phyloP scores from a whole-genome alignment of 23 tunicate species.

The Halocynthia roretzi region DNA sequence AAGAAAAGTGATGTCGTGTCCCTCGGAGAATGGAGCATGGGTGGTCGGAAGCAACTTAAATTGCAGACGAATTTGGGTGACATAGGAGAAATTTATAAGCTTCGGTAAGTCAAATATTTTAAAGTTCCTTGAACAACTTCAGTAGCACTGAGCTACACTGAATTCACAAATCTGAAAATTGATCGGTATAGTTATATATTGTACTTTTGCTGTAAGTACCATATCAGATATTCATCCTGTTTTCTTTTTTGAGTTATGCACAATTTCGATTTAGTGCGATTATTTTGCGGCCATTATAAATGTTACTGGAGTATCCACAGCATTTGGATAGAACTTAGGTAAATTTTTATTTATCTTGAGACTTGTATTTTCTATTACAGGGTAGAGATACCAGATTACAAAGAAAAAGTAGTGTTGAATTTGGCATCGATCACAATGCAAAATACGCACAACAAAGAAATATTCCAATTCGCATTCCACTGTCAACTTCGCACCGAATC shows the following conservation, averaged over 20 bases:
- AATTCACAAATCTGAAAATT: neutral
- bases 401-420: neutral
- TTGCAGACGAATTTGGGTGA: constrained; percentile 30
- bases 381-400: constrained; percentile 19
- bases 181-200: too few species aligned
- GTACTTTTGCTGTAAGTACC: too few species aligned
- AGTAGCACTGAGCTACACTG: neutral
- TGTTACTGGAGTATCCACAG: too few species aligned
- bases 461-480: constrained; percentile 34
- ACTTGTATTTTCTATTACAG: neutral
- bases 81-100: constrained; percentile 54
- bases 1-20: constrained; percentile 13
- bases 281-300: too few species aligned
- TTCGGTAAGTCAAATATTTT: constrained; percentile 33
- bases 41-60: constrained; percentile 38
- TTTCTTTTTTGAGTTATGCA: too few species aligned
- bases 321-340: neutral
- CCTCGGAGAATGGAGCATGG: constrained; percentile 70
- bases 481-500: constrained; percentile 35
- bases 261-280: too few species aligned
- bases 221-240: too few species aligned
- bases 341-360: neutral
- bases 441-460: constrained; percentile 31
- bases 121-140: neutral
- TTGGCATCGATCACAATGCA: neutral